Evolutionary conservation across 2,113 vertebrate species (phyloP).

Genomic region (Saccopteryx bilineata): DNA sequence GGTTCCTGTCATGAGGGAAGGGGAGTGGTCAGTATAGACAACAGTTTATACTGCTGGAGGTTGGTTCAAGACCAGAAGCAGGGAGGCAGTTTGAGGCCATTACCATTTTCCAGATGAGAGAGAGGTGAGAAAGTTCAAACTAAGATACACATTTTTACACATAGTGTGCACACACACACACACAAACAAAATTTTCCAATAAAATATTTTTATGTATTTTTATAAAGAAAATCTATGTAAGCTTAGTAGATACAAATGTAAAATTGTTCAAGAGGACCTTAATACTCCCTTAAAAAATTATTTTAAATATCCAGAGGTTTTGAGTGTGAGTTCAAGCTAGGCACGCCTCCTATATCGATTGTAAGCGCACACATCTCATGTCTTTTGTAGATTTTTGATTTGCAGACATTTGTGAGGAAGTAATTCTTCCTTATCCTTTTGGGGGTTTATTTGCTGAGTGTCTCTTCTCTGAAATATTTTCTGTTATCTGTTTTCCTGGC

Average conservation of each 20-base stretch:
- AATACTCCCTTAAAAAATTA: neutral
- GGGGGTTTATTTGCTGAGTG: neutral
- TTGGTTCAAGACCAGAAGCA: neutral
- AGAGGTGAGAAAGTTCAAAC: neutral
- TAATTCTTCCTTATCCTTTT: neutral
- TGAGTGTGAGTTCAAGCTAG: neutral
- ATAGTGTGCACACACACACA: neutral
- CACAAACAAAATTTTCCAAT: neutral
- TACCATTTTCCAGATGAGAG: neutral
- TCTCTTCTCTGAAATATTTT: slow-evolving; percentile 61
- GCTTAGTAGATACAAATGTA: neutral
- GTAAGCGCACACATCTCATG: neutral
- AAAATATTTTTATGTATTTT: neutral
- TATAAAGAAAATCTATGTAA: slow-evolving; percentile 40
- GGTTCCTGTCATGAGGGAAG: neutral
- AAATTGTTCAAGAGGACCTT: slow-evolving; percentile 6
- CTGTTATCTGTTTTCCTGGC: neutral
- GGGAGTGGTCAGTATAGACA: neutral
- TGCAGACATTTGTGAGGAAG: neutral
- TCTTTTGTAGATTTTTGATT: neutral
- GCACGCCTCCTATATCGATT: neutral
- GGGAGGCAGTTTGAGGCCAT: neutral
- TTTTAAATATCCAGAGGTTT: neutral
- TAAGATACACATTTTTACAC: neutral
- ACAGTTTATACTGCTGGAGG: too few relatives aligned